Percentiles rank a stretch among this genome's conserved stretches.
Conservation (phyloP, 2,888 invertebrate species). For the Temnothorax ravouxi region DNA sequence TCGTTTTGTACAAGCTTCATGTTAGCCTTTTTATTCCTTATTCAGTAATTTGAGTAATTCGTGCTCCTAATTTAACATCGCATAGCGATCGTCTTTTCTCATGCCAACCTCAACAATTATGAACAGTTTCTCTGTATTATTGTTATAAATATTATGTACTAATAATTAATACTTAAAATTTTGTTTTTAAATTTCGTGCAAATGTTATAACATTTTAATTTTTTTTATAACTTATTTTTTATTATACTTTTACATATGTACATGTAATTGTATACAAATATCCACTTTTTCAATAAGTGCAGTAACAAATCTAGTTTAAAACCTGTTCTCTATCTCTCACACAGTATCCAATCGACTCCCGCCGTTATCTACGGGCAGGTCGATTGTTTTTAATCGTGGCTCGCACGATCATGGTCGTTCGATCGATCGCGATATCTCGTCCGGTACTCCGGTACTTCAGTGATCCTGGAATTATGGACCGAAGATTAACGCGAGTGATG, state of each 20-base stretch:
- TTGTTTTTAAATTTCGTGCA: background rate
- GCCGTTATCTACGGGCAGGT: background rate
- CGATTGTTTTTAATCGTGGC: constrained; percentile 31
- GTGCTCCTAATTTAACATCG: constrained; percentile 47
- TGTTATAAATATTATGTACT: background rate
- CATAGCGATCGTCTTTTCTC: constrained; percentile 46
- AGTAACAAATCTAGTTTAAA: background rate
- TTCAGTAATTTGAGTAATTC: background rate
- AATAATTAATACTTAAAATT: background rate
- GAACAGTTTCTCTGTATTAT: background rate
- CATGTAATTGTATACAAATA: background rate
- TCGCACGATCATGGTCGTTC: constrained; percentile 69
- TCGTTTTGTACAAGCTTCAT: constrained; percentile 51
- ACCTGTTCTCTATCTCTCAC: background rate
- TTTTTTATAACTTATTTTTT: background rate
- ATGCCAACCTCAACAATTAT: background rate
- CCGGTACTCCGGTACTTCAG: constrained; percentile 56
- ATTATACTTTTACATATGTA: background rate
- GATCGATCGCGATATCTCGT: constrained; percentile 78
- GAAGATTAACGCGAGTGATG: constrained; percentile 83
- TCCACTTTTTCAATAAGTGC: background rate
- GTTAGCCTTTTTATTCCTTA: constrained; percentile 2
- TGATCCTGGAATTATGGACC: constrained; percentile 76
- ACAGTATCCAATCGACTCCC: constrained; percentile 39
- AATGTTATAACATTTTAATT: background rate